These are phyloP conservation scores for Agriotes lineatus DNA, from an alignment of 2,888 invertebrate genomes.

Conservation along the genomic window DNA sequence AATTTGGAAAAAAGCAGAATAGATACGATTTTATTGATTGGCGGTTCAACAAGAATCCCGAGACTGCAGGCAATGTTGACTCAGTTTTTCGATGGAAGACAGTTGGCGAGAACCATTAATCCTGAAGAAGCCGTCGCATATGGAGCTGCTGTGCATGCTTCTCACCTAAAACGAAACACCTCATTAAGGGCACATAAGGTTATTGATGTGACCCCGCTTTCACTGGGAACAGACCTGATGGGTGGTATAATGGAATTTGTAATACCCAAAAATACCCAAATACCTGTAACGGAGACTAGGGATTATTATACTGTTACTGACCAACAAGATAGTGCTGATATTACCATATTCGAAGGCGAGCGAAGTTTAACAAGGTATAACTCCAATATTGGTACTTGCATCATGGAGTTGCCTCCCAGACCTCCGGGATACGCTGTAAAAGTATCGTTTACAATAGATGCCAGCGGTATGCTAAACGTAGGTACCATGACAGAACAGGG, in stretches of 20 bases:
- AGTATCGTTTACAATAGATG: conserved; percentile 15
- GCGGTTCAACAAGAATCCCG: conserved; percentile 91
- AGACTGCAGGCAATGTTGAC: conserved; percentile 89
- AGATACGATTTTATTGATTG: conserved; percentile 85
- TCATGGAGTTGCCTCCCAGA: conserved; percentile 1
- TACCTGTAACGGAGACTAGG: conserved; percentile 67
- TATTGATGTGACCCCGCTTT: conserved; percentile 79
- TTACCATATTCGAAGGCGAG: conserved; percentile 49
- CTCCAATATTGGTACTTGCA: conserved; percentile 23
- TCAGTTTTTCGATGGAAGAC: conserved; percentile 80
- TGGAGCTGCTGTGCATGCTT: conserved; percentile 93
- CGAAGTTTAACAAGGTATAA: conserved; percentile 26
- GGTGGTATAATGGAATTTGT: conserved; percentile 86
- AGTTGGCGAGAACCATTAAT: conserved; percentile 88
- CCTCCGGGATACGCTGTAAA: conserved; percentile 22
- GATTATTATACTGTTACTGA: conserved; percentile 37
- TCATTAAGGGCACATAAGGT: conserved; percentile 78
- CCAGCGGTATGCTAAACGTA: conserved; percentile 18
- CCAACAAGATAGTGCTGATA: conserved; percentile 35
- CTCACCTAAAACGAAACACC: conserved; percentile 83
- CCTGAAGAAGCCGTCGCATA: conserved; percentile 94
- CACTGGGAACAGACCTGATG: conserved; percentile 84
- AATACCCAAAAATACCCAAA: conserved; percentile 83
- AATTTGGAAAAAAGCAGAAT: conserved; percentile 85
- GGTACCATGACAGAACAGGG: not conserved